Evolutionary conservation across 1,140 invertebrate species (phyloP).

Genomic region (Drosophila setifemur): DNA sequence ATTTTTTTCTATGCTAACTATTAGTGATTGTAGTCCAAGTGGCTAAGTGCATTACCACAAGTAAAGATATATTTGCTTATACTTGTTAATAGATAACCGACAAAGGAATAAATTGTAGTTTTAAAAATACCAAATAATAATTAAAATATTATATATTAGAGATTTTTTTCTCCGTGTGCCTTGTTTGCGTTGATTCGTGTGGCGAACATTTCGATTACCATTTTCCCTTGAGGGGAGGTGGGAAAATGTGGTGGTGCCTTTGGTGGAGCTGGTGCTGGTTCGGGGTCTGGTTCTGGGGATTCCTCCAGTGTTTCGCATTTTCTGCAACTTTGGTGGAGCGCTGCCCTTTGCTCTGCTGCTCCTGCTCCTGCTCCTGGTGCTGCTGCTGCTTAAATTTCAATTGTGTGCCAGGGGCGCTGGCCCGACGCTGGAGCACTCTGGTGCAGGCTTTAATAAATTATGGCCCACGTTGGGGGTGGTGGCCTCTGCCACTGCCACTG

Average conservation of each 20-base stretch:
- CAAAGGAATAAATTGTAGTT: not conserved
- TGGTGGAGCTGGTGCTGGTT: not conserved
- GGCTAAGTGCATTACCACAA: too few species aligned
- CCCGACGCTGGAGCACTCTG: slow-evolving; percentile 75
- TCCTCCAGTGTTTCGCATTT: slow-evolving; percentile 64
- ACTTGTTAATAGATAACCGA: too few species aligned
- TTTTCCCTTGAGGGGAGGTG: slow-evolving; percentile 36
- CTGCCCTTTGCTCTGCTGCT: slow-evolving; percentile 22
- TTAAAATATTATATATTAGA: not conserved
- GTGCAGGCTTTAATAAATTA: slow-evolving; percentile 81
- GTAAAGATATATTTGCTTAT: too few species aligned
- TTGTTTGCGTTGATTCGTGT: slow-evolving; percentile 55
- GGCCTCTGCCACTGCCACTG: slow-evolving; percentile 2
- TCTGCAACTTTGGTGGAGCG: slow-evolving; percentile 57
- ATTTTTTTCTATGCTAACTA: too few species aligned
- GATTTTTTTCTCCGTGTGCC: slow-evolving; percentile 6
- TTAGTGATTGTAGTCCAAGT: too few species aligned
- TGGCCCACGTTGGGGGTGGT: slow-evolving; percentile 38
- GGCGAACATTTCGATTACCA: slow-evolving; percentile 76
- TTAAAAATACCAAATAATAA: not conserved
- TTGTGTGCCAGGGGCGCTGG: slow-evolving; percentile 66
- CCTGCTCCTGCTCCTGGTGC: slow-evolving; percentile 18
- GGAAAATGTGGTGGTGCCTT: not conserved
- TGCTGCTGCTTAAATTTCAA: slow-evolving; percentile 74
- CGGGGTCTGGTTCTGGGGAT: not conserved